Evolutionary conservation across 2,113 vertebrate genomes (phyloP), one percentile per base, ranked within the genome.

Genomic region (Dipodomys stephensi): DNA sequence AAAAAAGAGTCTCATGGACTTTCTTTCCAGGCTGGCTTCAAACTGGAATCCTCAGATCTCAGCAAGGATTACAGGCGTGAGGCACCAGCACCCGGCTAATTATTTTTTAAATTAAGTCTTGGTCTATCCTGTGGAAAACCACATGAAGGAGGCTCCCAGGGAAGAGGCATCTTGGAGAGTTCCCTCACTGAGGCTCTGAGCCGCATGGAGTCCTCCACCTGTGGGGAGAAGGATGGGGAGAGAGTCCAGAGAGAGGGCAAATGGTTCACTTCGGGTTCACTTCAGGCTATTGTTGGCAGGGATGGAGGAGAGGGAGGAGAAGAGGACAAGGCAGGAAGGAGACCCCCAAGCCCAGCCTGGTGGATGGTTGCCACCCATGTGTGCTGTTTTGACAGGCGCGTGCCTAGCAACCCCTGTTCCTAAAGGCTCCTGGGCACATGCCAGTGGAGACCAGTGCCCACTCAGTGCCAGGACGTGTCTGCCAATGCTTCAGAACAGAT

Each of bases 71-170:
- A 57, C 15, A 57, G 53, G 53, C 15, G 16, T 57, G 53, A 57
- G 53, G 11, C 53, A 19, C 53, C 15, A 16, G 53, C 53, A 16
- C 53, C 16, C 15, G 53, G 53, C 15, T 57, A 16, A 16, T 18
- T 57, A 16, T 57, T 57, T 57, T 57, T 57, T 49, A 12, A 49
- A 49, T 49, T 49, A 49, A 49, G 93, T 83, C 18, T 39, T 39
- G 69, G 60, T 22, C 0, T 35, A 35, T 35, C 35, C 35, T 0
- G 19, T 32, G 0, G 0, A 32, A 19, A 53, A 53, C 32, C 20
- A 2, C 2, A 18, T 7, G 7, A 80, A 67, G 0, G 0, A 83
- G 81, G 6, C 53, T 44, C 49, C 27, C 27, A 32, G 18, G 82
- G 7, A 39, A 68, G 60, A 71, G 65, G 32, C 32, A 68, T 83